Evolutionary conservation across 2,113 vertebrate species (phyloP).

Genomic region (Macquaria australasica): DNA sequence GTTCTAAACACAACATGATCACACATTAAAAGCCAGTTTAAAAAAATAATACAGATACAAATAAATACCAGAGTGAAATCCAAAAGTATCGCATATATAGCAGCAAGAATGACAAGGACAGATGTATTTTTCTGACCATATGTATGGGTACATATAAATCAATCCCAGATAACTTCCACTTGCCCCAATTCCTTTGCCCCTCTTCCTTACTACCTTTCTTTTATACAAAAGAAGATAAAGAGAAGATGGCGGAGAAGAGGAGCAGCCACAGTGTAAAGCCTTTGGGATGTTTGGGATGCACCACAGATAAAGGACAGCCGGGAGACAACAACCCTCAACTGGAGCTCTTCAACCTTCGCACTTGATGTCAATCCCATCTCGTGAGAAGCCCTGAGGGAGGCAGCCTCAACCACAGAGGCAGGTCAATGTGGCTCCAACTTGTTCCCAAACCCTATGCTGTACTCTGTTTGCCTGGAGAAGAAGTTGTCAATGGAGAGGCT

Average conservation of each 20-base stretch:
- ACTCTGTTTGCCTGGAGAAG: neutral
- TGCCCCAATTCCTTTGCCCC: neutral
- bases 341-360: slow-evolving; percentile 27
- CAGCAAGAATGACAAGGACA: neutral
- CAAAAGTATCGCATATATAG: neutral
- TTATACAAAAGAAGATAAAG: neutral
- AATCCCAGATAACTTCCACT: neutral
- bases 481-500: neutral
- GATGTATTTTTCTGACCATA: neutral
- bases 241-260: neutral
- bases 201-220: neutral
- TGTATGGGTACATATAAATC: neutral
- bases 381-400: slow-evolving; percentile 5
- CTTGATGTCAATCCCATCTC: neutral
- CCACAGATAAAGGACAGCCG: neutral
- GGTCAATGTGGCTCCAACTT: neutral
- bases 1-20: too few species aligned
- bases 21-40: too few species aligned
- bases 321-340: neutral
- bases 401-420: neutral
- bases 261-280: neutral
- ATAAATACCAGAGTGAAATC: neutral
- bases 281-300: neutral
- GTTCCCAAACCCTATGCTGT: neutral
- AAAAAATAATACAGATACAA: too few species aligned